Evolutionary conservation across 2,888 invertebrate species (phyloP).

Genomic region (Druceiella hillmani): DNA sequence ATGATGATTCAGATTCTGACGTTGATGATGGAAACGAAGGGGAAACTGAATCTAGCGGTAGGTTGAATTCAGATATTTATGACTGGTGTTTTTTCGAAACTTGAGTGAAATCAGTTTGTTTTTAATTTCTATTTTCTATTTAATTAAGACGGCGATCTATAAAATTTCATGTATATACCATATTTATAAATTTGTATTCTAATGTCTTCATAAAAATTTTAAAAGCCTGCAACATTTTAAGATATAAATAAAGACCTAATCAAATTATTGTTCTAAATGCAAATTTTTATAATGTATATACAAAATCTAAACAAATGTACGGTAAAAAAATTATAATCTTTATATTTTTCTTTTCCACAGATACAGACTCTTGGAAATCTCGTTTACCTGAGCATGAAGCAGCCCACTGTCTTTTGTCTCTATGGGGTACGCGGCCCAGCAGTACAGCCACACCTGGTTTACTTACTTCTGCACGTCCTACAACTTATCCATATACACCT

Average conservation of each 20-base stretch:
- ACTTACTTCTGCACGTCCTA: constrained; percentile 56
- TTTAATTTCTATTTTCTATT: no score
- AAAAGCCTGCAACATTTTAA: no score
- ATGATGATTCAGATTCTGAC: constrained; percentile 61
- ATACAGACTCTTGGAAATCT: constrained; percentile 63
- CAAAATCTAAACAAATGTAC: no score
- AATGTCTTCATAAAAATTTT: no score
- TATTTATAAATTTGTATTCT: no score
- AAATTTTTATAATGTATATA: no score
- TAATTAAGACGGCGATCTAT: no score
- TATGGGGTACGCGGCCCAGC: constrained; percentile 58
- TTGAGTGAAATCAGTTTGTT: no score
- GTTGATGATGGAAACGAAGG: constrained; percentile 57
- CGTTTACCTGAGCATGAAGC: constrained; percentile 80
- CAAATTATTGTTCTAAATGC: no score
- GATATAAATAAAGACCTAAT: no score
- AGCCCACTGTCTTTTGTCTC: constrained; percentile 72
- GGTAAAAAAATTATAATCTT: constrained; percentile 3
- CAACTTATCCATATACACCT: constrained; percentile 63
- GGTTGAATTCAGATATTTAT: constrained; percentile 32
- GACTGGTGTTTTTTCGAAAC: no score
- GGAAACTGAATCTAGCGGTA: constrained; percentile 64
- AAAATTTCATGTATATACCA: no score
- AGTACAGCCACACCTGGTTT: constrained; percentile 49
- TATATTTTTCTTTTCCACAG: constrained; percentile 31